phyloP scores from a whole-genome alignment of 2,888 invertebrate species.

The Acronicta alni region DNA sequence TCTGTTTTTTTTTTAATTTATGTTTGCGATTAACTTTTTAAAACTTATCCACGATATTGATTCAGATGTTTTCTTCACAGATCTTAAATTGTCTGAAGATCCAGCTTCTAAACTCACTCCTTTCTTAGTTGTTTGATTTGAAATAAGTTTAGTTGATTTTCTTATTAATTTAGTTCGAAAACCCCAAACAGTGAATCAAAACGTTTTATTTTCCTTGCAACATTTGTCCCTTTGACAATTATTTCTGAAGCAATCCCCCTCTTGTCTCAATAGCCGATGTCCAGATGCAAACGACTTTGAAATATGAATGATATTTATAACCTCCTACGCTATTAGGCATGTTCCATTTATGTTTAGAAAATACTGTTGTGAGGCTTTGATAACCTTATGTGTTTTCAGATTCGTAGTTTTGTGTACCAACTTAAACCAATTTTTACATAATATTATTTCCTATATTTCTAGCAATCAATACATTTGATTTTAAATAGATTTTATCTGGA shows the following conservation, averaged over 20 bases:
- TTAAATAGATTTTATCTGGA: too few relatives aligned
- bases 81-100: background rate
- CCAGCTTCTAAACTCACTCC: background rate
- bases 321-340: conserved; percentile 65
- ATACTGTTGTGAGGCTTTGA: conserved; percentile 31
- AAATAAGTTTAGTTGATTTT: background rate
- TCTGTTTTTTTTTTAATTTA: conserved; percentile 67
- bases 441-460: too few relatives aligned
- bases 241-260: conserved; percentile 73
- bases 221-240: conserved; percentile 72
- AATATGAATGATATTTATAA: conserved; percentile 88
- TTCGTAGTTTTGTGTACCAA: too few relatives aligned
- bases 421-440: too few relatives aligned
- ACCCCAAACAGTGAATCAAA: background rate
- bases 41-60: conserved; percentile 15
- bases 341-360: conserved; percentile 62
- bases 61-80: background rate
- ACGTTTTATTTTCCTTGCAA: conserved; percentile 40
- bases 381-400: background rate
- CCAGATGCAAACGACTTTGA: conserved; percentile 89
- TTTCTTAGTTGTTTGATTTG: too few relatives aligned
- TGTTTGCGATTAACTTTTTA: conserved; percentile 61
- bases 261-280: conserved; percentile 82
- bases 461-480: too few relatives aligned
- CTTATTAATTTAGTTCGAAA: too few relatives aligned